A percentile compares a stretch with the other conserved stretches of the same genome.
Evolutionary conservation across 1,140 invertebrate genomes (phyloP).

Genomic region (Drosophila trapezifrons): DNA sequence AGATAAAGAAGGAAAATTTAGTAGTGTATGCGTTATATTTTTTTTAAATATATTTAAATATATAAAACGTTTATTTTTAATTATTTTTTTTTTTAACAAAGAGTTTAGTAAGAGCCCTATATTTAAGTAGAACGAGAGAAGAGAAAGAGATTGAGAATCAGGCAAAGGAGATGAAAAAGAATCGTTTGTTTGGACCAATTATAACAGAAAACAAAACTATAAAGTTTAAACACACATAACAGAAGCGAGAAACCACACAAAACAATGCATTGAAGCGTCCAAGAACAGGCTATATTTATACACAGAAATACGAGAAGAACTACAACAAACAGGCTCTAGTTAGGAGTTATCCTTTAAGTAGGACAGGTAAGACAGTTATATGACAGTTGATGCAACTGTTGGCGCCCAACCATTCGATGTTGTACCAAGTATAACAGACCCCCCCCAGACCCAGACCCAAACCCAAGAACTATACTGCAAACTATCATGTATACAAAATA

Average conservation of each 20-base stretch:
- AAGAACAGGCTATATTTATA: slow-evolving; percentile 14
- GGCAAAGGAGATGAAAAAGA: slow-evolving; percentile 4
- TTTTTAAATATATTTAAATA: slow-evolving; percentile 54
- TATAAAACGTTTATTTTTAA: slow-evolving; percentile 48
- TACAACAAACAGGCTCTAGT: neutral
- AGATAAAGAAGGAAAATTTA: slow-evolving; percentile 31
- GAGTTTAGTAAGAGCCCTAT: slow-evolving; percentile 60
- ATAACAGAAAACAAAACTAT: slow-evolving; percentile 9
- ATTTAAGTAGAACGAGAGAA: slow-evolving; percentile 50
- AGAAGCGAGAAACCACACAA: neutral
- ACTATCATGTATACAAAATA: slow-evolving; percentile 45
- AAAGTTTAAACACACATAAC: neutral
- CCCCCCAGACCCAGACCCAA: too few relatives aligned
- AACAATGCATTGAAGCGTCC: slow-evolving; percentile 14
- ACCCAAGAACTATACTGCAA: slow-evolving; percentile 10
- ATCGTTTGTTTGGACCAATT: slow-evolving; percentile 22
- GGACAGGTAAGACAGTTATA: slow-evolving; percentile 11
- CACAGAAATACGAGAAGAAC: neutral
- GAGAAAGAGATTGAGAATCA: slow-evolving; percentile 29
- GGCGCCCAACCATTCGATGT: slow-evolving; percentile 25
- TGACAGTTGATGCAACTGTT: slow-evolving; percentile 36
- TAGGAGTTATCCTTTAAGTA: slow-evolving; percentile 1
- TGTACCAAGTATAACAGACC: slow-evolving; percentile 44
- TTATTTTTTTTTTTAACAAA: slow-evolving; percentile 56
- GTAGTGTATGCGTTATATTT: slow-evolving; percentile 54